Base-by-base conservation (phyloP, 2,797 vertebrate genomes). In the Gastrophryne carolinensis region DNA sequence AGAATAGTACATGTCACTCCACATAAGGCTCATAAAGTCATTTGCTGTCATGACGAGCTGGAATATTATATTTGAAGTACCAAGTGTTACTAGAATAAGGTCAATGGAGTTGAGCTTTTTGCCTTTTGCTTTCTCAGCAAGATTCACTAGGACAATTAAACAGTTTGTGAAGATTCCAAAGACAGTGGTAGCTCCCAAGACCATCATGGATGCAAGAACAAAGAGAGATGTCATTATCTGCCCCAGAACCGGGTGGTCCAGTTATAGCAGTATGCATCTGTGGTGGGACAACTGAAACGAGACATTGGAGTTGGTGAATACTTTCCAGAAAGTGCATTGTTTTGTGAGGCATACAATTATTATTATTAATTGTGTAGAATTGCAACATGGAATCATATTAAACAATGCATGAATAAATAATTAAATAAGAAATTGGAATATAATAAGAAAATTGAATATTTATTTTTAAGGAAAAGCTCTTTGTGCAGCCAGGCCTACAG, bases 1-100 rank as follows among this genome's bases (percentile, higher is more conserved):
- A 5, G 73, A 76, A 19, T 54, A 76, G 57, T 76, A 76, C 19
- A 76, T 5, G n/a, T 76, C 57, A 69, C 73, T 69, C 65, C 56
- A 32, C 12, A 76, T 26, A 27, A 76, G 47, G 57, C 54, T 76
- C 26, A 76, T 24, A 47, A 76, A 76, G 49, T 76, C 65, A 62
- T 76, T 76, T 44, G 34, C 56, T 3, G 11, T 39, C 73, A 76
- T 69, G 24, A 57, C 54, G 17, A 76, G 44, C 39, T 76, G 73
- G 15, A 76, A 76, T 24, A 44, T 69, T 11, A 76, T 62, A 21
- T 76, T 76, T 39, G 73, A 76, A 2, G 69, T 8, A n/a, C 73
- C 73, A 53, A 76, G 65, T 2, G 73, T 76, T n/a, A 69, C 73
- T 3, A 76, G 26, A 29, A 76, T 76, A 10, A 76, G 19, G 56